Evolutionary conservation across 2,888 invertebrate species (phyloP).

Genomic region (Erannis defoliaria): DNA sequence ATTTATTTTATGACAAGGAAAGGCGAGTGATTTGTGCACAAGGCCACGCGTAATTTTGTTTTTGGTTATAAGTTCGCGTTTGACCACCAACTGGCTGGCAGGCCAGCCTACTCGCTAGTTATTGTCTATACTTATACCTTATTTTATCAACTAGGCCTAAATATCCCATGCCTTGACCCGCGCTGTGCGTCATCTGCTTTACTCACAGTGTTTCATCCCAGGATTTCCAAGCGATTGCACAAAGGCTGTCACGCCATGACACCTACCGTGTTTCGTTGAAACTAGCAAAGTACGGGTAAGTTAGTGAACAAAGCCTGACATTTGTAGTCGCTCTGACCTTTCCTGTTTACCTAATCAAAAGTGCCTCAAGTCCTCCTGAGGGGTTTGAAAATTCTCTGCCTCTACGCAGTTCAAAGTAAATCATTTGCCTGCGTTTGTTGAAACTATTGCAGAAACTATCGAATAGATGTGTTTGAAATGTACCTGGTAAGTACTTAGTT

Average conservation of each 20-base stretch:
- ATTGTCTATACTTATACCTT: too few relatives aligned
- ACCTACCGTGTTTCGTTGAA: constrained; percentile 1
- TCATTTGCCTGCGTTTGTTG: not conserved
- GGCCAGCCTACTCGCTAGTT: too few relatives aligned
- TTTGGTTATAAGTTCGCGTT: too few relatives aligned
- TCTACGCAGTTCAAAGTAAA: not conserved
- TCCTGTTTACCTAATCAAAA: constrained; percentile 16
- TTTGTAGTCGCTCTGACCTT: constrained; percentile 9
- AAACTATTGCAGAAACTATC: not conserved
- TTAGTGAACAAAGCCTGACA: constrained; percentile 15
- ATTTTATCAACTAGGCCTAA: too few relatives aligned
- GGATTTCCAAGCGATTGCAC: constrained; percentile 14
- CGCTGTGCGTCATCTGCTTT: not conserved
- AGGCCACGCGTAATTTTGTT: too few relatives aligned
- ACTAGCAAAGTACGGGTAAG: constrained; percentile 1
- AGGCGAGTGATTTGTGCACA: too few relatives aligned
- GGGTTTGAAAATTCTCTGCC: not conserved
- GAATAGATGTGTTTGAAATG: not conserved
- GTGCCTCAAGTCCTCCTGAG: constrained; percentile 1
- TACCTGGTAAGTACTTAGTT: too few relatives aligned
- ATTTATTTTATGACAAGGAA: too few relatives aligned
- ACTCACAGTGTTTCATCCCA: not conserved
- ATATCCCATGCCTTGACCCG: too few relatives aligned
- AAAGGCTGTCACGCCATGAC: constrained; percentile 13
- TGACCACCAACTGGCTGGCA: too few relatives aligned